These are phyloP conservation scores for Scaptomyza hsui DNA, from an alignment of 1,140 invertebrate species.

Conservation along the genomic window DNA sequence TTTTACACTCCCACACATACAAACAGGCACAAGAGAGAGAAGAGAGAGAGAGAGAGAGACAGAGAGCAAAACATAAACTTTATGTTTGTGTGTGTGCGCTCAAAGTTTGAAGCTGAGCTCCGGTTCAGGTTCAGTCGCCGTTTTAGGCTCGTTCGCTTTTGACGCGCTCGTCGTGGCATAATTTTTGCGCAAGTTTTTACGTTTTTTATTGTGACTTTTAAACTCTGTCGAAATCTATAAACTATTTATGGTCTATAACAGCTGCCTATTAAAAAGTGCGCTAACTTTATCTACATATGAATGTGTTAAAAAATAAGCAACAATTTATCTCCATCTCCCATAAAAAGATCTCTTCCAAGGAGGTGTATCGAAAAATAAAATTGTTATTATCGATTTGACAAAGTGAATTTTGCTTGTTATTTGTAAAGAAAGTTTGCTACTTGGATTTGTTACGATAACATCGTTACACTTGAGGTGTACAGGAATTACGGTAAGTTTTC, in stretches of 20 bases:
- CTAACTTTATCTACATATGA: background rate
- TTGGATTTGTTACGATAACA: background rate
- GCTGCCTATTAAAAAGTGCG: constrained; percentile 3
- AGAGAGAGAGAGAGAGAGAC: constrained; percentile 6
- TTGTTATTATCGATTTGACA: background rate
- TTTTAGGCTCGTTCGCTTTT: constrained; percentile 52
- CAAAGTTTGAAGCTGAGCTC: constrained; percentile 45
- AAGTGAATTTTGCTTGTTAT: constrained; percentile 7
- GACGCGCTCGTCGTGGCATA: constrained; percentile 36
- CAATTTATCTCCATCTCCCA: background rate
- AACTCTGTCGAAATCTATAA: constrained; percentile 11
- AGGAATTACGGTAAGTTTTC: constrained; percentile 26
- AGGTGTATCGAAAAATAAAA: background rate
- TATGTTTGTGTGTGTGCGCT: constrained; percentile 4
- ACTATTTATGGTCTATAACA: constrained; percentile 10
- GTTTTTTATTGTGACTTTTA: constrained; percentile 9
- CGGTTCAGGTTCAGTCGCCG: constrained; percentile 48
- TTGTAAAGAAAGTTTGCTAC: constrained; percentile 14
- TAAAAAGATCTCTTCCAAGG: background rate
- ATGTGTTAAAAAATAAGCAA: background rate
- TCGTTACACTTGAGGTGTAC: background rate
- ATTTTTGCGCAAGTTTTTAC: constrained; percentile 14
- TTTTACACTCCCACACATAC: constrained; percentile 64
- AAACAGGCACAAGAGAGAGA: constrained; percentile 1
- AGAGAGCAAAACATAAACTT: background rate